Evolutionary conservation across 2,797 vertebrate species (phyloP).

Genomic region (Esox lucius): DNA sequence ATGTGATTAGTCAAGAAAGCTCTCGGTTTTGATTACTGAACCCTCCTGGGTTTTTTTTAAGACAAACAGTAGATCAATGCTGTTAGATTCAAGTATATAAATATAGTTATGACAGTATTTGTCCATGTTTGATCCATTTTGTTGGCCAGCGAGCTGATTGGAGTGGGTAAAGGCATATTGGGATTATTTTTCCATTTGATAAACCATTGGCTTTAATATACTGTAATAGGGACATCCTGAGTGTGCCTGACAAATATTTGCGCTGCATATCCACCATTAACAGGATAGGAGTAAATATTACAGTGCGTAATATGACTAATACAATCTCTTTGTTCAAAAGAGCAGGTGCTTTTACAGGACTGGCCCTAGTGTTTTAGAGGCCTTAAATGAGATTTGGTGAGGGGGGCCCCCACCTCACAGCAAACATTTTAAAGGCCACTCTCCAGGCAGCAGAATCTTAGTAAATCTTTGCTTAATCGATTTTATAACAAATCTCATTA

Average conservation of each 20-base stretch:
- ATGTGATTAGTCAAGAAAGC: not conserved
- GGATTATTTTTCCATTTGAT: not conserved
- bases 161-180: not conserved
- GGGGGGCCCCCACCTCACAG: too few relatives aligned
- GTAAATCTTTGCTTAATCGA: too few relatives aligned
- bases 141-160: conserved; percentile 28
- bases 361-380: too few relatives aligned
- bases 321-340: not conserved
- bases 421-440: too few relatives aligned
- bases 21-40: not conserved
- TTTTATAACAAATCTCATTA: too few relatives aligned
- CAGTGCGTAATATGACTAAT: not conserved
- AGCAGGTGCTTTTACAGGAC: conserved; percentile 1
- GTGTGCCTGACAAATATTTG: not conserved
- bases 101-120: conserved; percentile 13
- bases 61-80: not conserved
- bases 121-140: conserved; percentile 2
- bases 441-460: too few relatives aligned
- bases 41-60: not conserved
- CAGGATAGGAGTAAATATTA: conserved; percentile 1
- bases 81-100: not conserved
- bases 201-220: not conserved
- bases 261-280: not conserved
- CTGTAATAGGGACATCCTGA: not conserved
- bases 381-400: too few relatives aligned